These are phyloP conservation scores for Labroides dimidiatus DNA, from an alignment of 2,797 vertebrate species.

Conservation along the genomic window DNA sequence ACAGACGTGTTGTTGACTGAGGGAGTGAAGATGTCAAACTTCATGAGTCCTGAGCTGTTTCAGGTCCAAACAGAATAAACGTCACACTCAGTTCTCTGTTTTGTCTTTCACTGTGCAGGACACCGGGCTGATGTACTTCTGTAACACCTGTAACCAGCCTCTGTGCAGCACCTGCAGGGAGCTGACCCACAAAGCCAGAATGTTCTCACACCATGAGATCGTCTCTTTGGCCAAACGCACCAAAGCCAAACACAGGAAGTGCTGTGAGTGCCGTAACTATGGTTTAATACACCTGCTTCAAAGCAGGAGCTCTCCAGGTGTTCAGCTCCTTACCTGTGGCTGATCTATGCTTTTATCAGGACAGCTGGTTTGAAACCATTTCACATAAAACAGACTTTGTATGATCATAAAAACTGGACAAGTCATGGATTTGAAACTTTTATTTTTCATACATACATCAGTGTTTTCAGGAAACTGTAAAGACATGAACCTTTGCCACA, in stretches of 20 bases:
- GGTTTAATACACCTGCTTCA: not conserved
- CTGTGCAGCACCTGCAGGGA: conserved; percentile 91
- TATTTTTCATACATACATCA: no score
- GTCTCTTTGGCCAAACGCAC: conserved; percentile 92
- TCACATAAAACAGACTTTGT: no score
- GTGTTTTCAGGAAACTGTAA: no score
- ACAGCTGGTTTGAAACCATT: no score
- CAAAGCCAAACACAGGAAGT: conserved; percentile 93
- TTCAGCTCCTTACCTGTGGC: not conserved
- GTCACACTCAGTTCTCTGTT: not conserved
- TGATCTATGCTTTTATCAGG: no score
- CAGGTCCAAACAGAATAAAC: no score
- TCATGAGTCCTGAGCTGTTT: no score
- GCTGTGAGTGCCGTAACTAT: conserved; percentile 83
- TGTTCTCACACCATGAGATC: conserved; percentile 94
- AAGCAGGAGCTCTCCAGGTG: not conserved
- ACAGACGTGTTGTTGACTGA: no score
- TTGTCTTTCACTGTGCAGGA: conserved; percentile 78
- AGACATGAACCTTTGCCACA: no score
- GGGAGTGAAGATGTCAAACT: no score
- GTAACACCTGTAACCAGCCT: conserved; percentile 96
- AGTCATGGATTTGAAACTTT: no score
- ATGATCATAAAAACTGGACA: no score
- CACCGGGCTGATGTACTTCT: conserved; percentile 90
- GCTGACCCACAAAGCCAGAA: conserved; percentile 91